phyloP scores from a whole-genome alignment of 2,888 invertebrate genomes.

The Pantelozetes paolii region DNA sequence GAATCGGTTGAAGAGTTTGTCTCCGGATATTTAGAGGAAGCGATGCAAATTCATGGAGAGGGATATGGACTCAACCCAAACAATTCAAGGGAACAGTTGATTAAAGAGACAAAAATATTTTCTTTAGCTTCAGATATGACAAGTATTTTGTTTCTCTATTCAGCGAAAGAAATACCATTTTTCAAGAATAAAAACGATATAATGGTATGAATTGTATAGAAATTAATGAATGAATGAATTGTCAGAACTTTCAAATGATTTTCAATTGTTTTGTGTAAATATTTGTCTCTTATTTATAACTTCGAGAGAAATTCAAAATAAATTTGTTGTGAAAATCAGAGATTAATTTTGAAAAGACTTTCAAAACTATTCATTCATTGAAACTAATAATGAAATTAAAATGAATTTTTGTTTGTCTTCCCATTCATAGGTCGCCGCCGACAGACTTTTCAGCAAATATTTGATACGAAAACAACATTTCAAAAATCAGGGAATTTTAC shows the following conservation, averaged over 20 bases:
- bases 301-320: no score
- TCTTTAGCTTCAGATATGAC: neutral
- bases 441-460: neutral
- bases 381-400: no score
- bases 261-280: no score
- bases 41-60: neutral
- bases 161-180: neutral
- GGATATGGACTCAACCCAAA: neutral
- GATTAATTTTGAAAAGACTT: no score
- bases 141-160: neutral
- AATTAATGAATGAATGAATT: neutral
- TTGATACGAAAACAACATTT: neutral
- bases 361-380: no score
- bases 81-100: neutral
- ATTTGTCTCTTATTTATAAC: no score
- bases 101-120: neutral
- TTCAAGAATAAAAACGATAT: neutral
- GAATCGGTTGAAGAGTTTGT: conserved; percentile 23
- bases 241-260: no score
- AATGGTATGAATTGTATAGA: neutral
- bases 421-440: neutral
- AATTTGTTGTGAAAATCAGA: no score
- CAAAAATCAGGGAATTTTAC: neutral
- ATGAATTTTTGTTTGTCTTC: neutral
- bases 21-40: conserved; percentile 11